Conservation (phyloP, 2,888 invertebrate species). For the Megamerina dolium region DNA sequence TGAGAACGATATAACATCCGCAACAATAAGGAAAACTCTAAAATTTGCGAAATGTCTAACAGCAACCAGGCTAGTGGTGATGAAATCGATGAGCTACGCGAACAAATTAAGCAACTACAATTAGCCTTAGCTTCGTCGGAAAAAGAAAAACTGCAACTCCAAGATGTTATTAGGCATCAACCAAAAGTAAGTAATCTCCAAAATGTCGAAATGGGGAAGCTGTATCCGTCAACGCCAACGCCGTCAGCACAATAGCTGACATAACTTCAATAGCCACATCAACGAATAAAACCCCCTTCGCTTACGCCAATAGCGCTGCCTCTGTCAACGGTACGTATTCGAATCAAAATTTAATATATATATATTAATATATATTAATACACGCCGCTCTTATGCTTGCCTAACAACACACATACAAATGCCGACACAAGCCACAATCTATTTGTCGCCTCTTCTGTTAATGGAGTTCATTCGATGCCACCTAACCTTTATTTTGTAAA, state of each 20-base stretch:
- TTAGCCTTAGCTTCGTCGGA: no score
- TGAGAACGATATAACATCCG: background rate
- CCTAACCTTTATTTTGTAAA: background rate
- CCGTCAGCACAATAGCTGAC: no score
- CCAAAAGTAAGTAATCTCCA: background rate
- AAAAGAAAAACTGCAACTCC: background rate
- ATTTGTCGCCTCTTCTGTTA: background rate
- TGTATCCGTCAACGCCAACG: background rate
- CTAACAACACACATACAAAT: conserved; percentile 1
- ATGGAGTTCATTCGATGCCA: background rate
- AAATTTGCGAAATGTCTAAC: no score
- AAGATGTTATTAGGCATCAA: background rate
- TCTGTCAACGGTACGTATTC: no score
- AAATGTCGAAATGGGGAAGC: background rate
- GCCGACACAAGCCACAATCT: background rate
- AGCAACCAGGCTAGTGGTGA: no score
- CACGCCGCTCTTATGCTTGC: background rate
- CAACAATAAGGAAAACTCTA: background rate
- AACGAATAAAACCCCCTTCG: no score
- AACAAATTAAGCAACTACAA: no score
- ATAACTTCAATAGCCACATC: background rate
- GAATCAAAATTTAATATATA: background rate
- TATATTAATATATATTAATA: background rate
- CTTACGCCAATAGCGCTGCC: no score
- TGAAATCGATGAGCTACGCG: background rate